Percentiles rank a stretch among this genome's conserved stretches.
Conservation (phyloP, 1,140 invertebrate species). For the Dolichoris vasculosae region DNA sequence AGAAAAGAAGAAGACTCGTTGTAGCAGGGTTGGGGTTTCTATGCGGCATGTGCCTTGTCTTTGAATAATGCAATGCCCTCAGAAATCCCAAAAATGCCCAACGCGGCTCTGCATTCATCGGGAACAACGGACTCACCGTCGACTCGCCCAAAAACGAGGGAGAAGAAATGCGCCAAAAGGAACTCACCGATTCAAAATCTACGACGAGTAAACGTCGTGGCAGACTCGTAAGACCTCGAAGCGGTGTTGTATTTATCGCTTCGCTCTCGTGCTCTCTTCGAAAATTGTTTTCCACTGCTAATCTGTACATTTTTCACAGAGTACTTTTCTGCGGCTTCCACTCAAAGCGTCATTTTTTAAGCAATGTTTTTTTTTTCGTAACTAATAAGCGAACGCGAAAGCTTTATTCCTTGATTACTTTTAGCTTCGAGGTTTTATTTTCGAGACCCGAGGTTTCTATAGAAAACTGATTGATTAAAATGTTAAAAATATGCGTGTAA, state of each 20-base stretch:
- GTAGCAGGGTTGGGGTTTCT: constrained; percentile 74
- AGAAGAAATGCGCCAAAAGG: background rate
- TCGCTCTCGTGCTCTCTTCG: constrained; percentile 9
- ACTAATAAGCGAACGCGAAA: too few species aligned
- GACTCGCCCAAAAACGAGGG: too few species aligned
- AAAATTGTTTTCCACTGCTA: constrained; percentile 26
- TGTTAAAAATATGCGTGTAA: background rate
- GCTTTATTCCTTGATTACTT: too few species aligned
- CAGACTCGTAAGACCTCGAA: background rate
- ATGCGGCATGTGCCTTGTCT: constrained; percentile 74
- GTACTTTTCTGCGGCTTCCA: background rate
- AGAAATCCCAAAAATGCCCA: constrained; percentile 74
- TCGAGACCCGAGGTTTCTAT: too few species aligned
- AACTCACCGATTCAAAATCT: constrained; percentile 49
- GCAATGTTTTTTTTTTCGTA: too few species aligned
- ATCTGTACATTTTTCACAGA: constrained; percentile 18
- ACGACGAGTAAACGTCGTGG: constrained; percentile 35
- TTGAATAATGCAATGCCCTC: constrained; percentile 72
- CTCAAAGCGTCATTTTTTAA: background rate
- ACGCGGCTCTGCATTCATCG: constrained; percentile 57
- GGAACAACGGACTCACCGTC: background rate
- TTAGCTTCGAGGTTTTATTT: too few species aligned
- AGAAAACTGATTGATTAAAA: background rate
- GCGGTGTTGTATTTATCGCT: constrained; percentile 4
- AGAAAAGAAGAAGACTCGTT: constrained; percentile 60